Evolutionary conservation across 2,797 vertebrate genomes (phyloP).

Genomic region (Galaxias olidus): DNA sequence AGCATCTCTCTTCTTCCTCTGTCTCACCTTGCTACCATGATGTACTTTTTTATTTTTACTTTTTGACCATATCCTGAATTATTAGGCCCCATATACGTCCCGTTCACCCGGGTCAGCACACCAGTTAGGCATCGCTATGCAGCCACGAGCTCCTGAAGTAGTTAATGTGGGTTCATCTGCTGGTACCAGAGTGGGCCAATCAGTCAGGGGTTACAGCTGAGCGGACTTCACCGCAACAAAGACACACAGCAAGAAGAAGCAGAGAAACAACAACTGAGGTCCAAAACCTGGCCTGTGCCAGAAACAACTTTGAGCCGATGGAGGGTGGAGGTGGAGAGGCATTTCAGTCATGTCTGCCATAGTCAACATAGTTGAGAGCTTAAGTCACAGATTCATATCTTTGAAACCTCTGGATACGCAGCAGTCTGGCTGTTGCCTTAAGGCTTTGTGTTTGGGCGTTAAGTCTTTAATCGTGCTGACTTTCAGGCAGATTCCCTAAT

Average conservation of each 20-base stretch:
- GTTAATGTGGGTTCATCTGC: no score
- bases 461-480: no score
- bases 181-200: neutral
- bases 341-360: slow-evolving; percentile 64
- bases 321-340: slow-evolving; percentile 50
- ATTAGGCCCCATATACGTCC: slow-evolving; percentile 3
- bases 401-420: neutral
- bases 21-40: neutral
- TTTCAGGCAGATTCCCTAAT: no score
- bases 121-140: slow-evolving; percentile 17
- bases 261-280: slow-evolving; percentile 21
- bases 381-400: slow-evolving; percentile 1
- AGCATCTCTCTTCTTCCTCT: neutral
- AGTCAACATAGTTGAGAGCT: slow-evolving; percentile 32
- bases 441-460: no score
- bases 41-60: neutral
- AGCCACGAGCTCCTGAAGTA: neutral
- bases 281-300: slow-evolving; percentile 39
- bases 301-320: slow-evolving; percentile 38
- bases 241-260: slow-evolving; percentile 1
- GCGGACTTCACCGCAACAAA: slow-evolving; percentile 16
- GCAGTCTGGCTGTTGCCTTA: neutral
- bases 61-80: slow-evolving; percentile 2
- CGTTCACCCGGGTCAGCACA: neutral
- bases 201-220: slow-evolving; percentile 23